Evolutionary conservation across 2,888 invertebrate genomes (phyloP), one percentile per base, ranked within the genome.

Genomic region (Hypercompe scribonia): DNA sequence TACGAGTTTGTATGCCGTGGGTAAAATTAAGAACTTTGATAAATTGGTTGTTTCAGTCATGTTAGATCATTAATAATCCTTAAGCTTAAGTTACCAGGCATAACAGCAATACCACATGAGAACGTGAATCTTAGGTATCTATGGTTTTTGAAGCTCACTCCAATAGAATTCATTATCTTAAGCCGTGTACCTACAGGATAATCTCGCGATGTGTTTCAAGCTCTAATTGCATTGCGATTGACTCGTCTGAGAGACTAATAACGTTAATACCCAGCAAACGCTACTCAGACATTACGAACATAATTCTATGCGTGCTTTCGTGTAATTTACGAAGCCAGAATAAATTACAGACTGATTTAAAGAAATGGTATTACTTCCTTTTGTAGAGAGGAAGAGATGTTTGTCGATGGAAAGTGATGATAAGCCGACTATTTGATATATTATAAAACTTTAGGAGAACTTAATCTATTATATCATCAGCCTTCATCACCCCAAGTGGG

Each of bases 161-260:
- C 31, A 5, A 61, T 15, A 3, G 58, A 58, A n/a, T 13, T 66
- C 28, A 66, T 31, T 21, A 66, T 13, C 24, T 33, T 31, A 33
- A 33, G 46, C 24, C 24, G 2, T 46, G 5, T 31, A 28, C 18
- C 31, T 21, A 66, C 65, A 39, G 31, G 65, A 33, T 65, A 39
- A 65, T 65, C 36, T 39, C 10, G 10, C 10, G 31, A 31, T 66
- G 65, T n/a, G 13, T 66, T 66, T 66, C 42, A 21, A 42, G 31
- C 11, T 39, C 42, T 66, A 66, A 66, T 66, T 42, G 65, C 39
- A 66, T 66, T 31, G 31, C 31, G 42, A 66, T 42, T 66, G 15
- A 66, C 42, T 42, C 3, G 42, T 42, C 42, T 31, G 18, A 31
- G 15, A 18, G 21, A 42, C 65, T 66, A 66, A 66, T 39, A 28